These are phyloP conservation scores for Pangasius mekongensis DNA, from an alignment of 2,797 vertebrate species.

Conservation along the genomic window DNA sequence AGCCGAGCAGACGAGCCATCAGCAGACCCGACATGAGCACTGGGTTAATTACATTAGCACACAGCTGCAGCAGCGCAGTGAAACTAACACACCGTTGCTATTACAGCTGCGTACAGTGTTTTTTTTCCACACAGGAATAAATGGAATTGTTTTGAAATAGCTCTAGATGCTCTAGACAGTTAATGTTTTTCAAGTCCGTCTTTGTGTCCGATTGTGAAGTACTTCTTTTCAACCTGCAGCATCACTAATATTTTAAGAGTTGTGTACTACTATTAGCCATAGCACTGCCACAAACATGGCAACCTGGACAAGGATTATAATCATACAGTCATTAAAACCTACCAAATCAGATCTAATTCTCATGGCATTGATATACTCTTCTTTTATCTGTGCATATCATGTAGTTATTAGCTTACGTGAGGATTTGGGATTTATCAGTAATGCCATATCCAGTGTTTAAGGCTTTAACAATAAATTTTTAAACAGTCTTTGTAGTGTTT, in stretches of 20 bases:
- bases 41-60: conserved; percentile 19
- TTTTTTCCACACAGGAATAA: background rate
- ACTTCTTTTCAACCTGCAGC: background rate
- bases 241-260: background rate
- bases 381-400: background rate
- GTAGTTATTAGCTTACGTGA: background rate
- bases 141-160: background rate
- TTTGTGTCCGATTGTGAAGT: background rate
- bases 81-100: conserved; percentile 7
- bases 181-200: background rate
- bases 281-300: background rate
- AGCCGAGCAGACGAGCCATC: background rate
- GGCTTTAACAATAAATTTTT: background rate
- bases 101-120: conserved; percentile 15
- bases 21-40: background rate
- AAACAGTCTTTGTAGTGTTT: background rate
- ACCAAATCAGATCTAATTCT: background rate
- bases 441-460: background rate
- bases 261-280: background rate
- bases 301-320: background rate
- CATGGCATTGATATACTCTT: background rate
- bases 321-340: background rate
- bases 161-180: background rate
- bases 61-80: background rate
- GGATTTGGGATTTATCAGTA: background rate